Evolutionary conservation across 64 coral and sea anemone genomes (phyloP), one percentile per base, ranked within the genome.

Genomic region (Montipora capricornis): DNA sequence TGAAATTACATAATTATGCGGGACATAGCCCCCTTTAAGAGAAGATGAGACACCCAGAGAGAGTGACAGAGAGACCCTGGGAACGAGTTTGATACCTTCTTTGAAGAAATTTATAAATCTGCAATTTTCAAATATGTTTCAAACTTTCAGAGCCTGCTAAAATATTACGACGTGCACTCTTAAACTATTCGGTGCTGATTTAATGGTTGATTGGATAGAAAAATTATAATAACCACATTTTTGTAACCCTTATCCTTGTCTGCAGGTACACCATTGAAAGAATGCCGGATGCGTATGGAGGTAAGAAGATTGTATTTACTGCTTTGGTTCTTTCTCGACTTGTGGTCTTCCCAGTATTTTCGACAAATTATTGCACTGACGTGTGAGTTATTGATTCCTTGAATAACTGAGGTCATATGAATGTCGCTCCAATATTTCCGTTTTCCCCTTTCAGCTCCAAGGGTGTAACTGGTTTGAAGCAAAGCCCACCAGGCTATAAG

Each of bases 231-330:
- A 37, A 37, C 1, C 37, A 37, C 37, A 37, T 37, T 37, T 37
- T 37, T 37, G 37, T 37, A 57, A 57, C 53, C 44, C 16, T 79
- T 68, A 15, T 50, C 75, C 22, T 88, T 5, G 48, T 80, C 75
- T 59, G 47, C 47, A 98, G 96, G 88, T 98, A 94, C 60, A 92
- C 96, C 77, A 98, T 98, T 85, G 96, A 98, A 87, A 82, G 96
- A 83, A 98, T 98, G 96, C 96, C 96, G 10, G 96, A 98, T 91
- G 96, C 96, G 45, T 98, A 98, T 84, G 96, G 96, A 94, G 96
- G 96, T 98, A 98, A 88, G 49, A 55, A 55, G 6, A 55, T 5
- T 64, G 14, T 64, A 64, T 64, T 0, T 3, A 19, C 14, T 11
- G 8, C 13, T 64, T 16, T 64, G 14, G 6, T 7, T 15, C 61